Percentiles rank a stretch among this genome's conserved stretches.
Evolutionary conservation across 2,113 vertebrate species (phyloP).

Genomic region (Mus pahari): DNA sequence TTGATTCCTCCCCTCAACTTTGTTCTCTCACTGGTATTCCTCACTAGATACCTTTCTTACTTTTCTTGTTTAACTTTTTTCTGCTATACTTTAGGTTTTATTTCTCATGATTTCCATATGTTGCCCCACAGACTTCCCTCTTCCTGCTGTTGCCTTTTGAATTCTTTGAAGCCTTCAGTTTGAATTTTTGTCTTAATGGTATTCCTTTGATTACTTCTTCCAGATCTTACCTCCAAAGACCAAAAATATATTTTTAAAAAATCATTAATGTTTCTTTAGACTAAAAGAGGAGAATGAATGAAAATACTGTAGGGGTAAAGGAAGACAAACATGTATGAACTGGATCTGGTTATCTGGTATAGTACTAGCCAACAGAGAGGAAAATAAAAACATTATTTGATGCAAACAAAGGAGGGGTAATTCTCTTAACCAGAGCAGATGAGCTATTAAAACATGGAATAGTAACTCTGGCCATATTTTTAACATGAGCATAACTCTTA

Average conservation of each 20-base stretch:
- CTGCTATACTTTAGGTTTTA: neutral
- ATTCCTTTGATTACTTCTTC: neutral
- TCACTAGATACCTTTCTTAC: slow-evolving; percentile 16
- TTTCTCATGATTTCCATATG: slow-evolving; percentile 14
- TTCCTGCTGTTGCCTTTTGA: slow-evolving; percentile 8
- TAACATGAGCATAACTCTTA: neutral
- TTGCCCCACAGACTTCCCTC: neutral
- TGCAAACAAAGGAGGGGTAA: slow-evolving; percentile 9
- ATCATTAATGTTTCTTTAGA: neutral
- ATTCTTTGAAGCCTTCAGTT: slow-evolving; percentile 25
- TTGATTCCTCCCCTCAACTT: neutral
- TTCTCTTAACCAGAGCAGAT: neutral
- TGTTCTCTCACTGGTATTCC: neutral
- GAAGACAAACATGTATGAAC: neutral
- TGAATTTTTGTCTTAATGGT: slow-evolving; percentile 14
- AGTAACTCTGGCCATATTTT: slow-evolving; percentile 23
- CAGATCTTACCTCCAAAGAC: neutral
- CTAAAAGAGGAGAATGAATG: neutral
- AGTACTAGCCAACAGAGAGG: neutral
- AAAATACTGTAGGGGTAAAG: neutral
- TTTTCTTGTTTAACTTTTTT: slow-evolving; percentile 42
- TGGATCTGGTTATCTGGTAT: neutral
- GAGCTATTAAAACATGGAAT: slow-evolving; percentile 15
- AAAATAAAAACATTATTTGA: neutral
- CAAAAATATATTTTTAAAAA: neutral